Evolutionary conservation across 1,140 invertebrate species (phyloP).

Genomic region (Drosophila azteca): DNA sequence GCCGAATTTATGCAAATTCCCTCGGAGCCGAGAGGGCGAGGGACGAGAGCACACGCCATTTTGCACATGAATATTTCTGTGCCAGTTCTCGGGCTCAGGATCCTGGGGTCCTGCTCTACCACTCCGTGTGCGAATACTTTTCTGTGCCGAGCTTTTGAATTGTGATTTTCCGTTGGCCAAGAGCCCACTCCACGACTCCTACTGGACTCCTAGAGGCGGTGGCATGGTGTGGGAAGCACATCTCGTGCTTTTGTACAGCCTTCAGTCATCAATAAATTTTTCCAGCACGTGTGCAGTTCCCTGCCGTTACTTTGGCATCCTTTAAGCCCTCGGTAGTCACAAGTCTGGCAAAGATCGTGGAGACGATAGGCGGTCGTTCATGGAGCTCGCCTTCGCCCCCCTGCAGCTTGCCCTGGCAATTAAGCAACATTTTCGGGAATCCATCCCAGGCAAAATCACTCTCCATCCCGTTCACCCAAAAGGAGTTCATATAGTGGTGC

Average conservation of each 20-base stretch:
- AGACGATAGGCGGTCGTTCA: too few relatives aligned
- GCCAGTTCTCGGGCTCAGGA: conserved; percentile 22
- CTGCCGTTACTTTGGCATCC: conserved; percentile 53
- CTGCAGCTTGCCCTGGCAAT: conserved; percentile 66
- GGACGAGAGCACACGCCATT: conserved; percentile 48
- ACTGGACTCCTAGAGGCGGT: not conserved
- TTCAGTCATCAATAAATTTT: conserved; percentile 74
- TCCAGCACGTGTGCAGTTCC: conserved; percentile 62
- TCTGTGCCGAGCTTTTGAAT: conserved; percentile 49
- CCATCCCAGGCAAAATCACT: not conserved
- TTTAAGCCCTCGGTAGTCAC: conserved; percentile 54
- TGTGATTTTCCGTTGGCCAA: conserved; percentile 51
- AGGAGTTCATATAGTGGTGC: conserved; percentile 52
- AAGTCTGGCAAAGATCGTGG: conserved; percentile 20
- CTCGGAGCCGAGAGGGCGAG: conserved; percentile 26
- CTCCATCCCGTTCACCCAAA: conserved; percentile 13
- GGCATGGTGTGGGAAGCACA: conserved; percentile 19
- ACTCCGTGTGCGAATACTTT: too few relatives aligned
- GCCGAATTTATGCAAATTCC: conserved; percentile 78
- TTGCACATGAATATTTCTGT: conserved; percentile 74
- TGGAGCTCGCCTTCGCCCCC: conserved; percentile 18
- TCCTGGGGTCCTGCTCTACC: too few relatives aligned
- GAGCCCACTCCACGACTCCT: too few relatives aligned
- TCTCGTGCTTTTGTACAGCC: conserved; percentile 54
- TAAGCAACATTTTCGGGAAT: conserved; percentile 65